Evolutionary conservation across 2,113 vertebrate species (phyloP).

Genomic region (Marmota flaviventris): DNA sequence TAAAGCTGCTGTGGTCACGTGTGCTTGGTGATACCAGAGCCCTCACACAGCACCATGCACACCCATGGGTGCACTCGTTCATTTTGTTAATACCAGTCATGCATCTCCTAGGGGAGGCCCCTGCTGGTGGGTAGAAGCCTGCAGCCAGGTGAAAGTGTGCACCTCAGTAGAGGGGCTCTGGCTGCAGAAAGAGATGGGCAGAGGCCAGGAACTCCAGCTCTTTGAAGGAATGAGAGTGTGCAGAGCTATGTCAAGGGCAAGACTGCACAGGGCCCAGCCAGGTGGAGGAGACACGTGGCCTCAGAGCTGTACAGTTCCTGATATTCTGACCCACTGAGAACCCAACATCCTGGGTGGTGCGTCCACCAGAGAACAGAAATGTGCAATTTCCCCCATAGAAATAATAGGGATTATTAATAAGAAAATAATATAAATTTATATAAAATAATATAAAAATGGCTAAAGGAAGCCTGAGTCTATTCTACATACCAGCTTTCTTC

Average conservation of each 20-base stretch:
- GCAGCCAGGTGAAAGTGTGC: background rate
- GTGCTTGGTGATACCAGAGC: background rate
- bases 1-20: background rate
- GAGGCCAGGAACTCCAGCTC: background rate
- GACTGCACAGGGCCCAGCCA: too few relatives aligned
- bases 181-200: background rate
- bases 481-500: background rate
- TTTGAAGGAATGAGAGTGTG: background rate
- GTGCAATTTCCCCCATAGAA: background rate
- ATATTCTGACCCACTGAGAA: background rate
- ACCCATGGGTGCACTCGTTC: fast-evolving
- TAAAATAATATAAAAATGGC: too few relatives aligned
- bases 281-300: background rate
- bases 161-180: background rate
- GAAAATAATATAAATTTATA: background rate
- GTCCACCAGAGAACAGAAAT: background rate
- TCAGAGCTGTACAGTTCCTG: background rate
- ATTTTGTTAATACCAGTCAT: background rate
- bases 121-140: background rate
- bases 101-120: background rate
- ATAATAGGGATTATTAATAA: background rate
- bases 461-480: background rate
- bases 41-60: fast-evolving
- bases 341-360: background rate
- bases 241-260: background rate